These are phyloP conservation scores for Eumacrocentrus americanus DNA, from an alignment of 2,888 invertebrate species.

Conservation along the genomic window DNA sequence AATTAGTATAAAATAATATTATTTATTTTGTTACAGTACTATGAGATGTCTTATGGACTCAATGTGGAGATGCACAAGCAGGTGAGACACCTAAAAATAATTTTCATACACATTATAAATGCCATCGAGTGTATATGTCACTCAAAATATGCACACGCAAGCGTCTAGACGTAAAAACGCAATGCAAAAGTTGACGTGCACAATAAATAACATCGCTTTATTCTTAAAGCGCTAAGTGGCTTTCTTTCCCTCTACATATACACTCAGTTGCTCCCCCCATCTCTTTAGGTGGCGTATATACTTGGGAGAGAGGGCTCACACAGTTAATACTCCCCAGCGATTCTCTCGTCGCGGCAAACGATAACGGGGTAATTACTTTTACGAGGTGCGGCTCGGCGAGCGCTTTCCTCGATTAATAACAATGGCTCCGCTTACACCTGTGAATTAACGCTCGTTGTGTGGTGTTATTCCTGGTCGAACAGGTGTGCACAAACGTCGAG, in stretches of 20 bases:
- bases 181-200: slow-evolving; percentile 27
- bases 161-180: slow-evolving; percentile 25
- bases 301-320: neutral
- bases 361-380: slow-evolving; percentile 51
- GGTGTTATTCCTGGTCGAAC: slow-evolving; percentile 16
- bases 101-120: neutral
- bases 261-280: neutral
- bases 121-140: neutral
- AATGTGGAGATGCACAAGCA: slow-evolving; percentile 97
- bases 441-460: slow-evolving; percentile 38
- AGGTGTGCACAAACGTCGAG: slow-evolving; percentile 24
- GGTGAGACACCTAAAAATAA: slow-evolving; percentile 62
- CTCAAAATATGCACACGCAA: neutral
- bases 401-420: slow-evolving; percentile 42
- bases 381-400: slow-evolving; percentile 43
- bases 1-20: neutral
- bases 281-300: neutral
- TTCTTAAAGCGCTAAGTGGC: slow-evolving; percentile 43
- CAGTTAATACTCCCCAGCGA: slow-evolving; percentile 17
- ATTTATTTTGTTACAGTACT: slow-evolving; percentile 75
- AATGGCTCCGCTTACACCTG: slow-evolving; percentile 39
- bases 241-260: slow-evolving; percentile 11
- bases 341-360: slow-evolving; percentile 33
- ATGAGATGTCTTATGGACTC: slow-evolving; percentile 95
- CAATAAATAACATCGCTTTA: slow-evolving; percentile 34